Conservation (phyloP, 2,888 invertebrate genomes). For the Heliconius hortense region DNA sequence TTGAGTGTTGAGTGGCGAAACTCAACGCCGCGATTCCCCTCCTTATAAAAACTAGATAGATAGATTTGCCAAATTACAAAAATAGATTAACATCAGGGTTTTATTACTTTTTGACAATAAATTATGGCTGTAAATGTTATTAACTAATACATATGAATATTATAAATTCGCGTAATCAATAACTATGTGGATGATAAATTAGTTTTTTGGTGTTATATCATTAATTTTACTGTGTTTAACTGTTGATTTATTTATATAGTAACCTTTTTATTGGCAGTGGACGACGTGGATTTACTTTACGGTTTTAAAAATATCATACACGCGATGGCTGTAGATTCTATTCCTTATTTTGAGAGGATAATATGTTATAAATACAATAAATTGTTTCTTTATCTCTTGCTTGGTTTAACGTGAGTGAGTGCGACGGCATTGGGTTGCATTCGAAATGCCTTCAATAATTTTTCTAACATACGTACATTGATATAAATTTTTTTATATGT, state of each 20-base stretch:
- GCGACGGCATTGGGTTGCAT: too few species aligned
- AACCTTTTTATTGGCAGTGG: not conserved
- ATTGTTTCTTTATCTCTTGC: not conserved
- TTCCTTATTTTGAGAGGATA: not conserved
- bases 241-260: not conserved
- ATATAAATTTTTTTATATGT: not conserved
- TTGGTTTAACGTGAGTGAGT: not conserved
- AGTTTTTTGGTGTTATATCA: slow-evolving; percentile 16
- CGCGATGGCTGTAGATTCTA: not conserved
- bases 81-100: not conserved
- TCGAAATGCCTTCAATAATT: too few species aligned
- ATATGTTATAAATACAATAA: not conserved
- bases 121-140: not conserved
- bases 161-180: slow-evolving; percentile 22
- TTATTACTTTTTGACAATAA: slow-evolving; percentile 3
- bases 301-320: not conserved
- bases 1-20: too few species aligned
- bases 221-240: slow-evolving; percentile 16
- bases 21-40: too few species aligned
- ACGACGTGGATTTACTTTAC: not conserved
- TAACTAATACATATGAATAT: slow-evolving; percentile 10
- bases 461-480: not conserved
- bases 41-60: not conserved
- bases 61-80: not conserved
- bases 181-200: slow-evolving; percentile 23